Evolutionary conservation across 2,797 vertebrate genomes (phyloP).

Genomic region (Percopsis omiscomaycus): DNA sequence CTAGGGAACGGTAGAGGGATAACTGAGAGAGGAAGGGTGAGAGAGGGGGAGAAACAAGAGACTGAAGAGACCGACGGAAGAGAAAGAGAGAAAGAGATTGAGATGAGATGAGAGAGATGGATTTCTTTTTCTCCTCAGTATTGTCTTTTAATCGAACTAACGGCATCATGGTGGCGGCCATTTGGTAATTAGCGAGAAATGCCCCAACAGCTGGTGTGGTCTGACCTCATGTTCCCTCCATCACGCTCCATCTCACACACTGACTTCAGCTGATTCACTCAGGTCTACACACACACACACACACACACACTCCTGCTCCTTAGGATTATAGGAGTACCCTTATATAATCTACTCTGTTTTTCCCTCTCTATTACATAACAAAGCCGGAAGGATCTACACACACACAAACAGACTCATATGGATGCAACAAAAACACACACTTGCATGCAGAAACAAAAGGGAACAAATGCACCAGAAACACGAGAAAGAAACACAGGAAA

Average conservation of each 20-base stretch:
- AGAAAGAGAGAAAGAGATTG: not conserved
- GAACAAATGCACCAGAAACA: not conserved
- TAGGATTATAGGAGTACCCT: constrained; percentile 9
- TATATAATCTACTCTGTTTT: constrained; percentile 54
- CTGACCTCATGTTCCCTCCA: constrained; percentile 41
- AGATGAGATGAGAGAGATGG: not conserved
- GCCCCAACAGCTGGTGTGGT: constrained; percentile 46
- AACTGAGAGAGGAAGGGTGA: not conserved
- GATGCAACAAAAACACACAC: constrained; percentile 20
- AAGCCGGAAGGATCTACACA: constrained; percentile 41
- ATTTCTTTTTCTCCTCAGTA: not conserved
- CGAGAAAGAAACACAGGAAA: not conserved
- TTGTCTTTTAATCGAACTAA: constrained; percentile 25
- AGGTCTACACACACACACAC: constrained; percentile 10
- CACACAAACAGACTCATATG: constrained; percentile 15
- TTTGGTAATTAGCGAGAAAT: constrained; percentile 51
- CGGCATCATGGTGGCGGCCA: constrained; percentile 12
- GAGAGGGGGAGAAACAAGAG: not conserved
- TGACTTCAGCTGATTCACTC: constrained; percentile 10
- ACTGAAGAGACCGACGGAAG: constrained; percentile 12
- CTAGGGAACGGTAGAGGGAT: not conserved
- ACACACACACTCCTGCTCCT: constrained; percentile 17
- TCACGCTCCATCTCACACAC: constrained; percentile 20
- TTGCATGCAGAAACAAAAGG: not conserved
- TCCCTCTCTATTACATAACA: constrained; percentile 51